Percentiles rank a stretch among this genome's conserved stretches.
Conservation (phyloP, 2,888 invertebrate species). For the Latrodectus elegans region DNA sequence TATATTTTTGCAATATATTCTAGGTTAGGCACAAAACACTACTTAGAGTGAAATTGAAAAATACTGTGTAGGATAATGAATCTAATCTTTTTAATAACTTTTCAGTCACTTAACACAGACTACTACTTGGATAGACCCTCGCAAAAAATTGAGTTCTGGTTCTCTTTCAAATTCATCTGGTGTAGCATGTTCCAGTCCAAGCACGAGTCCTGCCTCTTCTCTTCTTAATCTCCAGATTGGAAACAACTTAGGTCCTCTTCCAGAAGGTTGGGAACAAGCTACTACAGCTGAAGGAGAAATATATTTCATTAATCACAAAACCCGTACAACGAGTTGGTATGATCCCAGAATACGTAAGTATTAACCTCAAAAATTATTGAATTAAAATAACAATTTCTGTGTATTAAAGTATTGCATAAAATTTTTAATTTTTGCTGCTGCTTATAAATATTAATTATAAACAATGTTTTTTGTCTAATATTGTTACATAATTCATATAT, state of each 20-base stretch:
- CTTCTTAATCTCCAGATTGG: constrained; percentile 68
- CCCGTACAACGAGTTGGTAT: constrained; percentile 97
- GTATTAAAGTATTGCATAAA: too few species aligned
- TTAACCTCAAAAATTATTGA: not conserved
- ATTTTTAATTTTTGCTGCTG: too few species aligned
- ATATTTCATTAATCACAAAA: constrained; percentile 93
- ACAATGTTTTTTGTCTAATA: too few species aligned
- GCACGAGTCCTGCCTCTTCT: constrained; percentile 63
- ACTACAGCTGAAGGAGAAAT: constrained; percentile 88
- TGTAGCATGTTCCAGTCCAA: constrained; percentile 55
- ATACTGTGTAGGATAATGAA: too few species aligned
- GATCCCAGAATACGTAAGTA: constrained; percentile 97
- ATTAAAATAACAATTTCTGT: too few species aligned
- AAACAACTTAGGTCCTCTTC: constrained; percentile 82
- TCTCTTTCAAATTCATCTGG: constrained; percentile 59
- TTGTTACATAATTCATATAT: too few species aligned
- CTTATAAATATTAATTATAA: too few species aligned
- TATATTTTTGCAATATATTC: too few species aligned
- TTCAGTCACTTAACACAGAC: constrained; percentile 89
- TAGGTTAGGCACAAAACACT: too few species aligned
- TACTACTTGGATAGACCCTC: constrained; percentile 93
- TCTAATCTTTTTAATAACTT: not conserved
- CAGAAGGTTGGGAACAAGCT: constrained; percentile 92
- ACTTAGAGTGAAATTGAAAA: too few species aligned
- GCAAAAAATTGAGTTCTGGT: constrained; percentile 81